A percentile compares a stretch with the other conserved stretches of the same genome.
Evolutionary conservation across 2,797 vertebrate species (phyloP).

Genomic region (Lepidocolaptes lacrymiger): DNA sequence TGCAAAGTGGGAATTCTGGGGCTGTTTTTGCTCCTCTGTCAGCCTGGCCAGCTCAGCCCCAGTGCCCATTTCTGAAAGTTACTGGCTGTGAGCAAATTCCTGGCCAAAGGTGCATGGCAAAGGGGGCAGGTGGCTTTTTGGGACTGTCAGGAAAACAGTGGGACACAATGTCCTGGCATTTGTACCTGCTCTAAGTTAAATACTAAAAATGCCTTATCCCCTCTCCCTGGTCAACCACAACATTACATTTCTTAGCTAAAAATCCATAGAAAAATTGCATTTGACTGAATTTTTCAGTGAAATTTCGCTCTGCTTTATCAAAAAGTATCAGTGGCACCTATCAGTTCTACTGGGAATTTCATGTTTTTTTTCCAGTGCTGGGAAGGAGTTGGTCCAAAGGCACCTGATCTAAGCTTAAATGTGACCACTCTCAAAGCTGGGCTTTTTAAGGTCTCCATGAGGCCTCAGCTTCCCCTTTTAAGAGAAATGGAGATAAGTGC

Average conservation of each 20-base stretch:
- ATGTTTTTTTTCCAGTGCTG: not conserved
- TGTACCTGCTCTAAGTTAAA: not conserved
- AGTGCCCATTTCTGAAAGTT: not conserved
- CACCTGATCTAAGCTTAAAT: not conserved
- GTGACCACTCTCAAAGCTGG: not conserved
- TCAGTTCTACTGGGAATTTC: not conserved
- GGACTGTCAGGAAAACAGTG: not conserved
- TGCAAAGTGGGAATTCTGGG: not conserved
- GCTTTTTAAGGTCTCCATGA: not conserved
- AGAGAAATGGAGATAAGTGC: not conserved
- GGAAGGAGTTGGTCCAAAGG: not conserved
- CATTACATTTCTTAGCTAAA: not conserved
- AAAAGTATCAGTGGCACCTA: not conserved
- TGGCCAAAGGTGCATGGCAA: rapidly evolving
- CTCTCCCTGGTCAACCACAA: not conserved
- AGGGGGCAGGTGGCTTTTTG: not conserved
- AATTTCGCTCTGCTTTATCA: not conserved
- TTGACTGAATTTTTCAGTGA: not conserved
- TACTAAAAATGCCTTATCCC: not conserved
- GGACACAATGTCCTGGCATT: not conserved
- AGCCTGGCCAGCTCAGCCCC: not conserved
- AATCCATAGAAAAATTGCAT: not conserved
- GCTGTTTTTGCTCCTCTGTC: not conserved
- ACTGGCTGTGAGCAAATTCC: not conserved
- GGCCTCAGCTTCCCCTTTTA: not conserved